Evolutionary conservation across 1,140 invertebrate species (phyloP).

Genomic region (Pteromalus puparum): DNA sequence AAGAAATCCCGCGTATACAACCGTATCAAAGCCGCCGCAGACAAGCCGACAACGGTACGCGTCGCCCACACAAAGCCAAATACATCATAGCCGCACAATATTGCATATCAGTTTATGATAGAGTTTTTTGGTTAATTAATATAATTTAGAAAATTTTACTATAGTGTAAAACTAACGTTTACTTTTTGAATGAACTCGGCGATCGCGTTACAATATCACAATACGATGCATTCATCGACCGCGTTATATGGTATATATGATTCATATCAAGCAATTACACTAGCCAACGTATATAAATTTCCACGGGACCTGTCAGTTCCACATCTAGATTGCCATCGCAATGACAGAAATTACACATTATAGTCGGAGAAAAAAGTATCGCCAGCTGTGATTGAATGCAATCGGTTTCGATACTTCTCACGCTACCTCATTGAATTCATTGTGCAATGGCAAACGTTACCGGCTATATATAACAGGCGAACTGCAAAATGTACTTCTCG

Average conservation of each 20-base stretch:
- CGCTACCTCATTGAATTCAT: constrained; percentile 21
- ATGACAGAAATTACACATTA: neutral
- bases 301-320: neutral
- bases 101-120: neutral
- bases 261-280: no score
- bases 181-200: no score
- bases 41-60: neutral
- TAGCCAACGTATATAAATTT: neutral
- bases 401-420: constrained; percentile 23
- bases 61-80: constrained; percentile 6
- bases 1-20: neutral
- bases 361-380: neutral
- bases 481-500: neutral
- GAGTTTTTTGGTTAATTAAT: no score
- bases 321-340: neutral
- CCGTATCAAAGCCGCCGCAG: neutral
- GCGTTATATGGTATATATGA: no score
- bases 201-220: no score
- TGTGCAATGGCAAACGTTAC: constrained; percentile 22
- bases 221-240: no score
- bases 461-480: neutral
- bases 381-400: neutral
- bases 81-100: neutral
- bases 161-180: no score
- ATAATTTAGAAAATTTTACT: no score